Evolutionary conservation across 2,888 invertebrate species (phyloP).

Genomic region (Theretra japonica): DNA sequence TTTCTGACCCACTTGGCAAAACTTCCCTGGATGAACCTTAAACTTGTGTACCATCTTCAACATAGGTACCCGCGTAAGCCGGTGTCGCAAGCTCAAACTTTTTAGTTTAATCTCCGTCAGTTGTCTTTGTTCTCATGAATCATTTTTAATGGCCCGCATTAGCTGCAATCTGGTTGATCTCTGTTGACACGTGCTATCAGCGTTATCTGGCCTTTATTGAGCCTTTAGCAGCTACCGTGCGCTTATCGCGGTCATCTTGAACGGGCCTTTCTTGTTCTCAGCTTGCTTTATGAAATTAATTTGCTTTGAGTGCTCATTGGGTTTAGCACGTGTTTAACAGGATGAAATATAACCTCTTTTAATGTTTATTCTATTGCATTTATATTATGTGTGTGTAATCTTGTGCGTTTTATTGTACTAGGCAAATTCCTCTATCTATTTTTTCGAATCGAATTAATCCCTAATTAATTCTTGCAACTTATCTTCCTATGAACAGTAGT

Average conservation of each 20-base stretch:
- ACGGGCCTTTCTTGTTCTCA: constrained; percentile 14
- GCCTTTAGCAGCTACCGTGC: constrained; percentile 33
- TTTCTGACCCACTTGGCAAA: too few species aligned
- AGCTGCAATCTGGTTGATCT: constrained; percentile 39
- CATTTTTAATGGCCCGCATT: constrained; percentile 41
- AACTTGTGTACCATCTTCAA: too few species aligned
- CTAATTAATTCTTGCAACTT: too few species aligned
- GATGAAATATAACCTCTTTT: not conserved
- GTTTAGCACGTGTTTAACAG: not conserved
- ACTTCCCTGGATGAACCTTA: too few species aligned
- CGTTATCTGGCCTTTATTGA: constrained; percentile 36
- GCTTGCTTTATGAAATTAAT: constrained; percentile 24
- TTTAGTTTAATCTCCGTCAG: constrained; percentile 4
- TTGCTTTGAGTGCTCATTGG: not conserved
- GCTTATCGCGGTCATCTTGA: constrained; percentile 36
- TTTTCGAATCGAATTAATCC: too few species aligned
- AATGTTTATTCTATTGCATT: not conserved
- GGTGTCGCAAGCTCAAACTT: constrained; percentile 1
- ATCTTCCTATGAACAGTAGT: too few species aligned
- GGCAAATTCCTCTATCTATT: too few species aligned
- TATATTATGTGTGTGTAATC: not conserved
- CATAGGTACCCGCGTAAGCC: not conserved
- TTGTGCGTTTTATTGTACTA: not conserved
- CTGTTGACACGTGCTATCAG: constrained; percentile 38
- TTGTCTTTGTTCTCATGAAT: constrained; percentile 35